These are phyloP conservation scores for Daboia siamensis DNA, from an alignment of 2,113 vertebrate species.

Conservation along the genomic window DNA sequence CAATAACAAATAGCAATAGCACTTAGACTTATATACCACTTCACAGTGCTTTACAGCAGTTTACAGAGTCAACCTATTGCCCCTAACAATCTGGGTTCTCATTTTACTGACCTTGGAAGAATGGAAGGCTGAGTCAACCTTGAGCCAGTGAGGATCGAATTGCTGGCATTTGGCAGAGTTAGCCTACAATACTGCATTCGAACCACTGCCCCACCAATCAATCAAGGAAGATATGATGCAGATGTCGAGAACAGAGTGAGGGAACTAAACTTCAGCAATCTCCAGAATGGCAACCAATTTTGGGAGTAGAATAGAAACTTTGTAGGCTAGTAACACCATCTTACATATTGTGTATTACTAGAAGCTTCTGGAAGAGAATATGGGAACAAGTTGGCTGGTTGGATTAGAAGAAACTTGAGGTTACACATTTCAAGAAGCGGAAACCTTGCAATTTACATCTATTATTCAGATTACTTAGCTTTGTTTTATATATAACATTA, in stretches of 20 bases:
- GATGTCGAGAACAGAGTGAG: not conserved
- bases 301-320: no score
- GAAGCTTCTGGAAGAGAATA: not conserved
- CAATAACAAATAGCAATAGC: not conserved
- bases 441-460: not conserved
- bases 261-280: not conserved
- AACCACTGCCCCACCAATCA: not conserved
- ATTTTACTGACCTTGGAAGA: not conserved
- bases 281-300: not conserved
- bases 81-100: not conserved
- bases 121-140: not conserved
- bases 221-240: not conserved
- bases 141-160: not conserved
- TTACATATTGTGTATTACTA: not conserved
- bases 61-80: not conserved
- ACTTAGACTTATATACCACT: not conserved
- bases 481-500: not conserved
- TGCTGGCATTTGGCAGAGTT: not conserved
- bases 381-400: not conserved
- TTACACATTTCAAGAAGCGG: not conserved
- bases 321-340: not conserved
- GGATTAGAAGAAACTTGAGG: not conserved
- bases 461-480: not conserved
- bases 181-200: not conserved
- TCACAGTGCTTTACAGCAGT: not conserved